Evolutionary conservation across 2,888 invertebrate species (phyloP).

Genomic region (Sepioteuthis lessoniana): DNA sequence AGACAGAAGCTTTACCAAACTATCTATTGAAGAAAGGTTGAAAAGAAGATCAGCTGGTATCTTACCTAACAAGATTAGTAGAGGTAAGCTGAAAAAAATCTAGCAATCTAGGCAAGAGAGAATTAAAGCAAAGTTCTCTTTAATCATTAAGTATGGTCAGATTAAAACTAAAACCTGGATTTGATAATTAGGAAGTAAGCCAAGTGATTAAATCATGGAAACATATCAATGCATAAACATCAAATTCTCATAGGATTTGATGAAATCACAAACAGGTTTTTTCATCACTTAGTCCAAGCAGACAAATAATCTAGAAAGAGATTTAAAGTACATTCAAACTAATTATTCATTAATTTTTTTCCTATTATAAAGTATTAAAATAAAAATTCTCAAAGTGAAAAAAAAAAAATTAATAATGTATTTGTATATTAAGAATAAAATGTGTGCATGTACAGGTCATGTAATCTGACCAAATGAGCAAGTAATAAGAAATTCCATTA

Average conservation of each 20-base stretch:
- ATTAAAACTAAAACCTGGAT: constrained; percentile 1
- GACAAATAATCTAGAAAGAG: neutral
- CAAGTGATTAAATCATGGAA: neutral
- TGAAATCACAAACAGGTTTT: neutral
- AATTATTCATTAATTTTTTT: neutral
- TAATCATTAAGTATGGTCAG: neutral
- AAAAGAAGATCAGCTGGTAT: neutral
- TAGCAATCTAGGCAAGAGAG: neutral
- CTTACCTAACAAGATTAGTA: neutral
- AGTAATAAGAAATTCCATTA: too few relatives aligned
- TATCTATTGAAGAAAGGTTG: too few relatives aligned
- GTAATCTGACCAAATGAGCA: too few relatives aligned
- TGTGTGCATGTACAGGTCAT: too few relatives aligned
- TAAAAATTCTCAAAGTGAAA: too few relatives aligned
- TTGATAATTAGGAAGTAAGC: neutral
- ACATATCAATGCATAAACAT: neutral
- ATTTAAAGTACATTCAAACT: neutral
- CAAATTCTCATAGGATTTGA: neutral
- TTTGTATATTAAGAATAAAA: too few relatives aligned
- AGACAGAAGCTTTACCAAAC: too few relatives aligned
- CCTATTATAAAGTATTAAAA: too few relatives aligned
- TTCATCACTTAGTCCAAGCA: neutral
- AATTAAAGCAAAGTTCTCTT: neutral
- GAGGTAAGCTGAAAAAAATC: neutral
- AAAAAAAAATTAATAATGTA: too few relatives aligned